Evolutionary conservation across 2,113 vertebrate species (phyloP).

Genomic region (Cheilinus undulatus): DNA sequence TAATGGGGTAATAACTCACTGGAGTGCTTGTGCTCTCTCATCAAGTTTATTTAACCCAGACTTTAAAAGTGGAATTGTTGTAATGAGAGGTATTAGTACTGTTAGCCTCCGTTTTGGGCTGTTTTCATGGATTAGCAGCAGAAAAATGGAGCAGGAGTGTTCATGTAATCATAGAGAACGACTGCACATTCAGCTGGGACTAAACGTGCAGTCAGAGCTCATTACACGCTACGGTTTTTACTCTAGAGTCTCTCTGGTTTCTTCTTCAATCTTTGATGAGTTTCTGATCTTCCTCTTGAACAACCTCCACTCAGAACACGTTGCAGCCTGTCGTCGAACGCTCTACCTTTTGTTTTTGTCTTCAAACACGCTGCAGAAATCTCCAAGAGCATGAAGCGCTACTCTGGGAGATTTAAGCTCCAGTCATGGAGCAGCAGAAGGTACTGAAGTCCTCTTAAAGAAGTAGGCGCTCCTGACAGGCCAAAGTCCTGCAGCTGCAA

Average conservation of each 20-base stretch:
- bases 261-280: slow-evolving; percentile 1
- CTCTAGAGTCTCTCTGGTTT: not conserved
- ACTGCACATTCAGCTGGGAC: slow-evolving; percentile 22
- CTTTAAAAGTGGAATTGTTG: slow-evolving; percentile 22
- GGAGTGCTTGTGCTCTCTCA: slow-evolving; percentile 18
- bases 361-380: not conserved
- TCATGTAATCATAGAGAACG: slow-evolving; percentile 7
- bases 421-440: not conserved
- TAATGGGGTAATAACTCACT: slow-evolving; percentile 62
- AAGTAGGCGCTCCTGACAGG: not conserved
- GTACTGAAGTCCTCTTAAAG: no score
- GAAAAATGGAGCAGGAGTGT: not conserved
- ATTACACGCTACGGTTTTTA: not conserved
- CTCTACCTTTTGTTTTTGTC: not conserved
- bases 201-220: slow-evolving; percentile 24
- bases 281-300: not conserved
- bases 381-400: not conserved
- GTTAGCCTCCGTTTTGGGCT: slow-evolving; percentile 32
- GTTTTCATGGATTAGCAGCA: slow-evolving; percentile 39
- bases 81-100: slow-evolving; percentile 54
- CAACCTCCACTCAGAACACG: not conserved
- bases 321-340: not conserved
- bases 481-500: slow-evolving; percentile 8
- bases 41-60: slow-evolving; percentile 21
- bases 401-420: not conserved